These are phyloP conservation scores for Nowickia ferox DNA, from an alignment of 2,888 invertebrate genomes.

Conservation along the genomic window DNA sequence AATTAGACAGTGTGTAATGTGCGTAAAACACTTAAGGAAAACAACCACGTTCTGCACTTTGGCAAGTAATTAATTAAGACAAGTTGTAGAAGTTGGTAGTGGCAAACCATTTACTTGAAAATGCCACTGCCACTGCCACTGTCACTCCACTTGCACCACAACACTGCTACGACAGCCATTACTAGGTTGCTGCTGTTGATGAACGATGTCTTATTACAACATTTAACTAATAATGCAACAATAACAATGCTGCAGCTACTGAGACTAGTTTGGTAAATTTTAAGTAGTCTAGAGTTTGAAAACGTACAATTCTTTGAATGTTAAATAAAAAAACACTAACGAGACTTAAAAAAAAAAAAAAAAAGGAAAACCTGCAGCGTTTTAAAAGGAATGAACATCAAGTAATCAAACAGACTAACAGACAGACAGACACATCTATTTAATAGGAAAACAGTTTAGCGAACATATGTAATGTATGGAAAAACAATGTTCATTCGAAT, in stretches of 20 bases:
- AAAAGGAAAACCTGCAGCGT: not conserved
- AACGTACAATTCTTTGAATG: not conserved
- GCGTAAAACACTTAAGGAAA: slow-evolving; percentile 75
- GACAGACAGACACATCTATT: not conserved
- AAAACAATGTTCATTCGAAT: too few relatives aligned
- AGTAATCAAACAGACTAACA: slow-evolving; percentile 16
- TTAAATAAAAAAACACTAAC: slow-evolving; percentile 1
- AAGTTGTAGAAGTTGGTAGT: slow-evolving; percentile 69
- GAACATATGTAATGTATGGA: too few relatives aligned
- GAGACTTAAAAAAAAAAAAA: not conserved
- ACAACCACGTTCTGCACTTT: slow-evolving; percentile 75
- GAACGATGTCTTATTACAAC: slow-evolving; percentile 51
- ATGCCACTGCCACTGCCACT: slow-evolving; percentile 37
- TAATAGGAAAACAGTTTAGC: not conserved
- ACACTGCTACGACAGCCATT: slow-evolving; percentile 20
- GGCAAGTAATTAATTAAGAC: slow-evolving; percentile 76
- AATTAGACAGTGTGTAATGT: slow-evolving; percentile 75
- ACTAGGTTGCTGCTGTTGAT: slow-evolving; percentile 21
- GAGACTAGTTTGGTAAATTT: slow-evolving; percentile 38
- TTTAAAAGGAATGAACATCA: slow-evolving; percentile 32
- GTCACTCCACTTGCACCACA: not conserved
- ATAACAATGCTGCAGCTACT: slow-evolving; percentile 6
- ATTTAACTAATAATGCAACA: slow-evolving; percentile 38
- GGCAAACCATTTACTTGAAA: slow-evolving; percentile 47
- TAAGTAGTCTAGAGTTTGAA: slow-evolving; percentile 36